phyloP scores from a whole-genome alignment of 2,113 vertebrate genomes.

The Nycticryphes semicollaris region DNA sequence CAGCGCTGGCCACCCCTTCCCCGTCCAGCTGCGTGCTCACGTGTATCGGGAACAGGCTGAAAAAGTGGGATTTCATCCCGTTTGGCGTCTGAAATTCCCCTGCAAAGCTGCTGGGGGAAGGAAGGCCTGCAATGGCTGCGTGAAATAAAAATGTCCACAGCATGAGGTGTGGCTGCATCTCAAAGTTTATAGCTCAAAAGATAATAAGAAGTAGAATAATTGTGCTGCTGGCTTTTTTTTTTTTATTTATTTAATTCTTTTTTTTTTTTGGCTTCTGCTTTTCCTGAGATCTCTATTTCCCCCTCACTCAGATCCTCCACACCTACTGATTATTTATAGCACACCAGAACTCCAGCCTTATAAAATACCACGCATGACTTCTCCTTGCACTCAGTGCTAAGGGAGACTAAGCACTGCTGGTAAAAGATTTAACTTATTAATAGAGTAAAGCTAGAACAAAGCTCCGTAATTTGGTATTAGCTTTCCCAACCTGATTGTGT shows the following conservation, averaged over 20 bases:
- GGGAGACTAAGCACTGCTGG: neutral
- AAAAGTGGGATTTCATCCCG: neutral
- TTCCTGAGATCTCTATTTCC: slow-evolving; percentile 37
- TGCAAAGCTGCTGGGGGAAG: neutral
- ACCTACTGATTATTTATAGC: slow-evolving; percentile 45
- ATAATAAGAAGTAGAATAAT: neutral
- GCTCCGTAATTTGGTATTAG: neutral
- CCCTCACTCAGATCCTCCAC: neutral
- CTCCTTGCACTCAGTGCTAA: neutral
- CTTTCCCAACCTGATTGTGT: slow-evolving; percentile 50
- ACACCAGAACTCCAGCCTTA: neutral
- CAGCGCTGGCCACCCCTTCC: neutral
- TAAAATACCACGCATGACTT: slow-evolving; percentile 31
- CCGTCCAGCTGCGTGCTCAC: fast-evolving
- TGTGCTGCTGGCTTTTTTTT: neutral
- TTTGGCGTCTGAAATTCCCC: neutral
- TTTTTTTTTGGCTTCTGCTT: neutral
- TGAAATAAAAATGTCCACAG: neutral
- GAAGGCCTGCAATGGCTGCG: neutral
- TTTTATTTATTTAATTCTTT: no score
- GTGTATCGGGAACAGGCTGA: fast-evolving
- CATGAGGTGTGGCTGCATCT: neutral
- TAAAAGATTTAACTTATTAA: slow-evolving; percentile 56
- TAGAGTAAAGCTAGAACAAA: slow-evolving; percentile 47
- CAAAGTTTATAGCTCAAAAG: neutral